These are phyloP conservation scores for Porites lobata DNA, from an alignment of 92 coral and sea anemone species.

Conservation along the genomic window DNA sequence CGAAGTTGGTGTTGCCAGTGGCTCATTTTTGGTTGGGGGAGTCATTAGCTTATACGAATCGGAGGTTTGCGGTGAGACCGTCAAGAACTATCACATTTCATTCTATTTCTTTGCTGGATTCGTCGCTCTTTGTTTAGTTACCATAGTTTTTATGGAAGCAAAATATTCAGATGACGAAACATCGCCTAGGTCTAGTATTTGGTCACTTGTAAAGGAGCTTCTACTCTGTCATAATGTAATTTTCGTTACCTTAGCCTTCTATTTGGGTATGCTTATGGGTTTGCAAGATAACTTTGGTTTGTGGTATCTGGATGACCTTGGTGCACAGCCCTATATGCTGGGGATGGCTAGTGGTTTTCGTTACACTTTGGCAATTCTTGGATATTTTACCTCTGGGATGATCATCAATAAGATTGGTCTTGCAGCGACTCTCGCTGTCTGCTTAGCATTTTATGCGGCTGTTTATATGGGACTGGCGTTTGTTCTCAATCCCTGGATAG, in stretches of 20 bases:
- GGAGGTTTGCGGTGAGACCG: conserved; percentile 37
- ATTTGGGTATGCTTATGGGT: conserved; percentile 52
- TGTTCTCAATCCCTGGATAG: conserved; percentile 49
- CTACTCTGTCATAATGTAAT: conserved; percentile 1
- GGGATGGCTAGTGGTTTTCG: conserved; percentile 64
- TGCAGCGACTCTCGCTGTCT: conserved; percentile 13
- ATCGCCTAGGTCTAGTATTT: not conserved
- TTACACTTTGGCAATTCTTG: conserved; percentile 10
- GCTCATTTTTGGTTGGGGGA: conserved; percentile 56
- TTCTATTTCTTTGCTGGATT: conserved; percentile 63
- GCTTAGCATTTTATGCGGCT: conserved; percentile 18
- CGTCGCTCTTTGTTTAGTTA: conserved; percentile 18
- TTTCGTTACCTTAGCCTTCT: not conserved
- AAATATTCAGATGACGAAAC: conserved; percentile 21
- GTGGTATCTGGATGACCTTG: conserved; percentile 75
- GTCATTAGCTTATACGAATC: conserved; percentile 37
- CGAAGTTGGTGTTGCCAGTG: conserved; percentile 53
- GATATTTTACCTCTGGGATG: conserved; percentile 29
- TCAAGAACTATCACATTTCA: conserved; percentile 39
- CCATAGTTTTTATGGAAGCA: conserved; percentile 12
- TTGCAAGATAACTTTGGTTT: conserved; percentile 56
- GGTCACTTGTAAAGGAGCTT: not conserved
- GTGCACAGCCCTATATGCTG: conserved; percentile 51
- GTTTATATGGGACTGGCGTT: conserved; percentile 40
- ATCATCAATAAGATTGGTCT: conserved; percentile 32